Base-by-base conservation (phyloP, 1,140 invertebrate genomes). In the Spodoptera litura region DNA sequence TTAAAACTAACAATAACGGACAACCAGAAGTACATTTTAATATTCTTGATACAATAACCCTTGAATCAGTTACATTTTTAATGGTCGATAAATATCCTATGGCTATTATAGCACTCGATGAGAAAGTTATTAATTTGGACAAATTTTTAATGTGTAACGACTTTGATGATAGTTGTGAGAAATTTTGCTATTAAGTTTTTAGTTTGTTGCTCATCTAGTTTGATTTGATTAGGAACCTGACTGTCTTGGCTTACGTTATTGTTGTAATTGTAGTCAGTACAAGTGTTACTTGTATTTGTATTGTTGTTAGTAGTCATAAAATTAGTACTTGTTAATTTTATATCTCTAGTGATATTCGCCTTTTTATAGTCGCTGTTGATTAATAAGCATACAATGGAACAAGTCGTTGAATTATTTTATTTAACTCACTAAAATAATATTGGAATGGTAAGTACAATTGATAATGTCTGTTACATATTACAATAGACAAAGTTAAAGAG, bases 11-110 rank as follows among this genome's bases (percentile, higher is more conserved):
- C 89, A 91, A 89, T 84, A 70, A 81, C 66, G 79, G 31, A 85
- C 80, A 87, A 86, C 81, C 84, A 89, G 86, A 89, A 93, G 86
- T 90, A 86, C 81, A 86, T 86, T 94, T 93, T 94, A 91, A 93
- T 94, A 83, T 81, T 81, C 85, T 87, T 88, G 88, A 82, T 76
- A 82, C 80, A 85, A 88, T 85, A 84, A 84, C 78, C 81, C 82
- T 86, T 84, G 79, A 81, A 85, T 77, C 78, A 86, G 84, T 88
- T 88, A 87, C 82, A 90, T 86, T 92, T 91, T 92, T 93, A 91
- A 91, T 90, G 87, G 86, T 83, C 81, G 78, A 87, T 89, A 87
- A 85, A 88, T 87, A 83, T 85, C 71, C 79, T 62, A n/a, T 31
- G 49, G 58, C 62, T 61, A 80, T 77, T 72, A 71, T 78, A 83